Percentiles rank a stretch among this genome's conserved stretches.
Conservation (phyloP, 1,140 invertebrate species). For the Aleiodes sp. region DNA sequence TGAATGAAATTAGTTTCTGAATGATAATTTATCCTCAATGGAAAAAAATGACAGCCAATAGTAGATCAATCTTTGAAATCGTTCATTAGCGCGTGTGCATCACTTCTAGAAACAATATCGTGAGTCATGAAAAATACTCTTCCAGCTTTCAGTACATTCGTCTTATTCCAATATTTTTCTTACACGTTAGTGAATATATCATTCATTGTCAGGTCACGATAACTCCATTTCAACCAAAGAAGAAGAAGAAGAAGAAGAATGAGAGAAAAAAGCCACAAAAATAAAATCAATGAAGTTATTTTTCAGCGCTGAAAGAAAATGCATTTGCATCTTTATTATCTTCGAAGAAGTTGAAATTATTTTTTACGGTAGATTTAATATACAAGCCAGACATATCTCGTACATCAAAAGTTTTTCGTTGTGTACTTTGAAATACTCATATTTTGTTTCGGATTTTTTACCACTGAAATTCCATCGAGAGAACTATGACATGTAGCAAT, state of each 20-base stretch:
- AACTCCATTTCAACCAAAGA: too few species aligned
- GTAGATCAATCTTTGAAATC: not conserved
- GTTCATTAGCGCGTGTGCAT: not conserved
- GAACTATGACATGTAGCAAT: constrained; percentile 10
- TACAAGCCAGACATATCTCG: not conserved
- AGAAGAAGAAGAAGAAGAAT: too few species aligned
- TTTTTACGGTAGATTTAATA: not conserved
- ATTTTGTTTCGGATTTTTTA: not conserved
- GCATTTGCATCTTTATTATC: constrained; percentile 12
- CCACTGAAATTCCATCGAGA: not conserved
- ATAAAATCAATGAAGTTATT: not conserved
- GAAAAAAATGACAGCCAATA: too few species aligned
- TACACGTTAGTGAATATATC: not conserved
- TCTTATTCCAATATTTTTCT: constrained; percentile 1
- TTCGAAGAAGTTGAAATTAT: not conserved
- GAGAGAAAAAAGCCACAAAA: not conserved
- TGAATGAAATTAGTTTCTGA: not conserved
- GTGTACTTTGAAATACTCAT: not conserved
- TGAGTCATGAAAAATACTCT: not conserved
- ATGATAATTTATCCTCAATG: too few species aligned
- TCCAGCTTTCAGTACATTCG: not conserved
- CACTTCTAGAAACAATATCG: not conserved
- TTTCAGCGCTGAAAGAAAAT: constrained; percentile 12
- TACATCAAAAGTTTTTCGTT: constrained; percentile 9
- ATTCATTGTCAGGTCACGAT: constrained; percentile 12